Base-by-base conservation (phyloP, 2,888 invertebrate genomes). In the Thymelicus sylvestris region DNA sequence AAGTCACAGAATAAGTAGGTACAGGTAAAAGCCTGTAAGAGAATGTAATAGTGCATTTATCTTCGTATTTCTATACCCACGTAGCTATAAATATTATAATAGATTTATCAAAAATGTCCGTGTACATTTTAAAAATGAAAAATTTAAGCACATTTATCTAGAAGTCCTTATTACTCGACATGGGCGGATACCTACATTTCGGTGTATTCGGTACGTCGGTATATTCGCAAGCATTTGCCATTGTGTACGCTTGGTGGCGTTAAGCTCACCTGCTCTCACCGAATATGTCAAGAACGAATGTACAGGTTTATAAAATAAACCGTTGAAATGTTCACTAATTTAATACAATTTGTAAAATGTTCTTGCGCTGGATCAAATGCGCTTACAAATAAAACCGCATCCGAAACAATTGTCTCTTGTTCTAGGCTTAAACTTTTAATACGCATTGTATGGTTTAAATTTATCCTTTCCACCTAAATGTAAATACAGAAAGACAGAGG, bases 131-230 rank as follows among this genome's bases (percentile, higher is more conserved):
- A 57, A 31, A 57, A 57, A 13, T 5, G 13, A 38, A 57, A 55
- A 55, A 38, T 57, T 12, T 6, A 57, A 12, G 57, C 57, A 57
- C 57, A 13, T 57, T 57, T 7, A 38, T 6, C 10, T 55, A 24
- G 13, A 44, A 57, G 57, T 13, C 38, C 38, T 38, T n/a, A 50
- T 59, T 66, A 15, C 13, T 64, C 73, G 74, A 71, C 74, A 74
- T 74, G 72, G 69, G 74, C 74, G 71, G 61, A 57, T 67, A 55
- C 55, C 69, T 44, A 41, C 47, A 73, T 74, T 71, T 75, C 71
- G 67, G 73, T 72, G 71, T 74, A 70, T 61, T 68, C 69, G 65
- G n/a, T n/a, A n/a, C n/a, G n/a, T n/a, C n/a, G n/a, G 73, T 72
- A 72, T 74, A 70, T 61, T 68, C 69, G 65, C 71, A 62, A 67